Conservation (phyloP, 2,797 vertebrate species). For the Botia kubotai region DNA sequence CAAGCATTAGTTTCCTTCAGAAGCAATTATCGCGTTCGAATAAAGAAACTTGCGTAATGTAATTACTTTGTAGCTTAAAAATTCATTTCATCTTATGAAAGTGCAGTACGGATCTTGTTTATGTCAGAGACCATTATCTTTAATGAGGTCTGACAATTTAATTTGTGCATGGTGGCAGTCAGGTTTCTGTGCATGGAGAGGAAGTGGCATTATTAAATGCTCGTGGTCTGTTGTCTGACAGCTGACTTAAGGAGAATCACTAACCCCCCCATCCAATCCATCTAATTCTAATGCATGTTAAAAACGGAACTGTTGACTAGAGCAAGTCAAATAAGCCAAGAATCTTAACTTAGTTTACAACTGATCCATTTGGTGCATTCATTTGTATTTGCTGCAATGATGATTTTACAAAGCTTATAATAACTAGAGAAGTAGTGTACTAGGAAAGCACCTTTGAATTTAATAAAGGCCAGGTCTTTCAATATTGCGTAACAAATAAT, state of each 20-base stretch:
- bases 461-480: constrained; percentile 18
- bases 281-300: too few species aligned
- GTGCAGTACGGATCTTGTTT: constrained; percentile 67
- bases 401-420: background rate
- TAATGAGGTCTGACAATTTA: constrained; percentile 74
- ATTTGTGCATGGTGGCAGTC: constrained; percentile 57
- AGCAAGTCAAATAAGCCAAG: background rate
- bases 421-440: constrained; percentile 2
- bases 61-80: constrained; percentile 78
- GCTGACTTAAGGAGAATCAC: background rate
- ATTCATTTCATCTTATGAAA: constrained; percentile 74
- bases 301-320: background rate
- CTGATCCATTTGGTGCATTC: background rate
- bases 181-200: constrained; percentile 54
- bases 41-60: constrained; percentile 75
- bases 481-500: constrained; percentile 10
- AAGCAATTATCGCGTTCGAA: constrained; percentile 77
- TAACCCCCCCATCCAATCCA: background rate
- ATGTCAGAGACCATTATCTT: constrained; percentile 74
- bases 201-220: constrained; percentile 19
- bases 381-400: background rate
- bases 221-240: constrained; percentile 20
- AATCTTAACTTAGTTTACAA: background rate
- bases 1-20: constrained; percentile 71
- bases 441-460: background rate